phyloP scores from a whole-genome alignment of 2,797 vertebrate species.

The Prionace glauca region DNA sequence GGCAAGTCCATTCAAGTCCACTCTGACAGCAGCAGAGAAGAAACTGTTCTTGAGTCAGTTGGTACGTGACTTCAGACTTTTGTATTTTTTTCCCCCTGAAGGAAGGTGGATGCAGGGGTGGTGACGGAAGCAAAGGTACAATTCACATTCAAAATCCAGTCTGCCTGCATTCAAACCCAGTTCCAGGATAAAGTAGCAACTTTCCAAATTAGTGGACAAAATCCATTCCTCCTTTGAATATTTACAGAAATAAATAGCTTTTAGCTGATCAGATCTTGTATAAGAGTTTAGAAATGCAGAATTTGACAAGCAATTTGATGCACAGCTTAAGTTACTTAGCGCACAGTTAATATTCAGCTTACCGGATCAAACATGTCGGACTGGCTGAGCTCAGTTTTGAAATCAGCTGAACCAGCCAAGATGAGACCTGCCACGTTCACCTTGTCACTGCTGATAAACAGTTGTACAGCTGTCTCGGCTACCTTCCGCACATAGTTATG shows the following conservation, averaged over 20 bases:
- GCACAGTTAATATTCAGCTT: conserved; percentile 47
- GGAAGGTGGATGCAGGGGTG: too few species aligned
- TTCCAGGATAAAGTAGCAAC: background rate
- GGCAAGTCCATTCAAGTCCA: too few species aligned
- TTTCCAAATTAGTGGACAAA: background rate
- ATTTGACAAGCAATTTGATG: background rate
- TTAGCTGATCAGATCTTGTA: background rate
- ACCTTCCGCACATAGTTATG: conserved; percentile 99
- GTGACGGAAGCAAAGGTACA: background rate
- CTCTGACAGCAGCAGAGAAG: too few species aligned
- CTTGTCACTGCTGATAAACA: conserved; percentile 97
- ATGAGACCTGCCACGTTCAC: conserved; percentile 97
- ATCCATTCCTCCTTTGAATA: background rate
- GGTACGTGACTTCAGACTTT: too few species aligned
- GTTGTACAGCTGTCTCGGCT: conserved; percentile 94
- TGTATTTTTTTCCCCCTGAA: too few species aligned
- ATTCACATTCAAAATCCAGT: background rate
- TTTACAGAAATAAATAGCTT: background rate
- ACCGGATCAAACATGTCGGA: conserved; percentile 99
- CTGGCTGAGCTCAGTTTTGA: conserved; percentile 97
- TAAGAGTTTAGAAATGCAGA: background rate
- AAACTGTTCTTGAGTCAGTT: too few species aligned
- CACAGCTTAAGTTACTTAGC: background rate
- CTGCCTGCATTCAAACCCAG: background rate
- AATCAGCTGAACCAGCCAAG: conserved; percentile 93